These are phyloP conservation scores for Caenorhabditis inopinata DNA, from an alignment of 1,140 invertebrate species.

Conservation along the genomic window DNA sequence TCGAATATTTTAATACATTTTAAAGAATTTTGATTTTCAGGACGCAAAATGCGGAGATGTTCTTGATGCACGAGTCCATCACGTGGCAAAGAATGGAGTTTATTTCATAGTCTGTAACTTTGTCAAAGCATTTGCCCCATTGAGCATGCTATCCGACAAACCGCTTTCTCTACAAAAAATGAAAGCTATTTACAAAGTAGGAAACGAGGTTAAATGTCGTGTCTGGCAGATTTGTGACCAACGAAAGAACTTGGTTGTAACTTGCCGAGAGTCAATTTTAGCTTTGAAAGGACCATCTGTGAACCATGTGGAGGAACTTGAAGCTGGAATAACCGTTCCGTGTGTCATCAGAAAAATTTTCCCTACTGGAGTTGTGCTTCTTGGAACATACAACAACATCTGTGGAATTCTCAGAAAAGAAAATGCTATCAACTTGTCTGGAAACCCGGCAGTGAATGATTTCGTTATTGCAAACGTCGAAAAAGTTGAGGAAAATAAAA, in stretches of 20 bases:
- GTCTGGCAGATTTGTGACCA: conserved; percentile 49
- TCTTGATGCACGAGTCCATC: conserved; percentile 46
- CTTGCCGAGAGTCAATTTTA: background rate
- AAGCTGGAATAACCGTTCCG: conserved; percentile 16
- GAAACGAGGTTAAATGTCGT: conserved; percentile 56
- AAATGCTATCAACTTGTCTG: background rate
- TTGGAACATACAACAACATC: conserved; percentile 43
- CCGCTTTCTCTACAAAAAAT: background rate
- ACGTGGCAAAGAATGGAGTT: conserved; percentile 48
- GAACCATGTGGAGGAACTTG: background rate
- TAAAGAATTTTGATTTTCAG: conserved; percentile 34
- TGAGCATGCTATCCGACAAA: conserved; percentile 50
- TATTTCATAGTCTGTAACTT: conserved; percentile 45
- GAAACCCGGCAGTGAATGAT: background rate
- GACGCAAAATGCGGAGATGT: conserved; percentile 50
- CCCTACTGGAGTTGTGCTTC: conserved; percentile 37
- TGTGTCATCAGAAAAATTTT: conserved; percentile 42
- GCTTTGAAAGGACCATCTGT: conserved; percentile 8
- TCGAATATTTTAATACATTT: background rate
- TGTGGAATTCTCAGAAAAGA: conserved; percentile 32
- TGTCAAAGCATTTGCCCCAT: conserved; percentile 53
- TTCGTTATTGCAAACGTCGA: background rate
- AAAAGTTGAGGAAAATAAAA: background rate
- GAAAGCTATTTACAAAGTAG: conserved; percentile 36
- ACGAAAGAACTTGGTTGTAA: conserved; percentile 41